These are phyloP conservation scores for Sus cebifrons DNA, from an alignment of 2,797 vertebrate genomes.

Conservation along the genomic window DNA sequence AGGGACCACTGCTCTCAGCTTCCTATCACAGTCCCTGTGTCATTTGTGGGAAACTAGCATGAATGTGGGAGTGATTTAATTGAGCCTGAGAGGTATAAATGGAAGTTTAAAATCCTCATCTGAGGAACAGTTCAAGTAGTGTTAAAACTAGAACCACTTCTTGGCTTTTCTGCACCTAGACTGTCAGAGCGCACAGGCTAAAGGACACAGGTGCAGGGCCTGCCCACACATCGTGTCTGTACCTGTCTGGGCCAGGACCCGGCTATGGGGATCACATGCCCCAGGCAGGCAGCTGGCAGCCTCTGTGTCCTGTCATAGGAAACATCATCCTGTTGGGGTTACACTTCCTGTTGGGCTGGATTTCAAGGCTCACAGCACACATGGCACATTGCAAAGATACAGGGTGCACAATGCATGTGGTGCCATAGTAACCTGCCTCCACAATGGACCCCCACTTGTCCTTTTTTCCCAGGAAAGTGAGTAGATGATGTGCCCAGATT, in stretches of 20 bases:
- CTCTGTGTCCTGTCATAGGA: background rate
- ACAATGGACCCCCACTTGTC: background rate
- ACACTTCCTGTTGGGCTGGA: background rate
- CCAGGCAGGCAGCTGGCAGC: background rate
- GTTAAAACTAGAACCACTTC: background rate
- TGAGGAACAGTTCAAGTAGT: background rate
- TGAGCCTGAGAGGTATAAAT: background rate
- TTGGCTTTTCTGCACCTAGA: background rate
- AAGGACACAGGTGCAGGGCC: background rate
- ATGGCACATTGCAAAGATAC: rapidly evolving
- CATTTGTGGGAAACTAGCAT: background rate
- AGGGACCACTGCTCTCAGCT: background rate
- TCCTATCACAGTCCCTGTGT: background rate
- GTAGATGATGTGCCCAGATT: background rate
- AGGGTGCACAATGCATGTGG: rapidly evolving
- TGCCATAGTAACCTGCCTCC: too few species aligned
- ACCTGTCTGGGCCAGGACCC: background rate
- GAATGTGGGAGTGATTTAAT: background rate
- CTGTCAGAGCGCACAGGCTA: background rate
- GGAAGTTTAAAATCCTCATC: background rate
- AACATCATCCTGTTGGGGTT: background rate
- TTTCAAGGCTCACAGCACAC: background rate
- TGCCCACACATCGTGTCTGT: background rate
- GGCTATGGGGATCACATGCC: background rate
- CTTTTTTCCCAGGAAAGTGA: background rate